Evolutionary conservation across 2,888 invertebrate species (phyloP).

Genomic region (Polyploca ridens): DNA sequence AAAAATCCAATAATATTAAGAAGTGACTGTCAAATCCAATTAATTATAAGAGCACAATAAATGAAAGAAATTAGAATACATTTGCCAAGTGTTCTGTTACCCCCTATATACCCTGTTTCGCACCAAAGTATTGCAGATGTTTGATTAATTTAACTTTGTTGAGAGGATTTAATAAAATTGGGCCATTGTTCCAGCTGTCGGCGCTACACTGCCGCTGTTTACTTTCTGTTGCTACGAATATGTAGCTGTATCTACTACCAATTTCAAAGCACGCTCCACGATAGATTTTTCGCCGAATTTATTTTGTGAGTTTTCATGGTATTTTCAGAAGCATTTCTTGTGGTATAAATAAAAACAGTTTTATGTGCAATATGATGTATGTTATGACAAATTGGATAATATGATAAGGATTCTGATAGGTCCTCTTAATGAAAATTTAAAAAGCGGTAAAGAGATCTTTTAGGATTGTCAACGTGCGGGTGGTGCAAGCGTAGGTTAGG

Average conservation of each 20-base stretch:
- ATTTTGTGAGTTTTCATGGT: no score
- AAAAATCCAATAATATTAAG: no score
- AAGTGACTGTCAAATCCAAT: background rate
- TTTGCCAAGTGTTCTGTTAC: background rate
- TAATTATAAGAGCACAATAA: background rate
- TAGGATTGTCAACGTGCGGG: no score
- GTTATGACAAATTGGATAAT: no score
- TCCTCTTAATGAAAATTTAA: no score
- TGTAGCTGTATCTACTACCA: background rate
- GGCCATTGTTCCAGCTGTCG: background rate
- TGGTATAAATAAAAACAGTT: no score
- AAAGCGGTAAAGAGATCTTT: no score
- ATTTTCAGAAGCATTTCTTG: no score
- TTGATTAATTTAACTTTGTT: conserved; percentile 35
- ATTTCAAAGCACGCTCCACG: background rate
- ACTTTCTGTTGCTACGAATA: background rate
- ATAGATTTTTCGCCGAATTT: background rate
- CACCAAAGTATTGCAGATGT: conserved; percentile 20
- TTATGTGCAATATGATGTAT: no score
- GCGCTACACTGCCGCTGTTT: background rate
- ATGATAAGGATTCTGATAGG: no score
- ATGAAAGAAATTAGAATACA: background rate
- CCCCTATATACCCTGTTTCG: conserved; percentile 3
- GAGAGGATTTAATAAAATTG: conserved; percentile 27
- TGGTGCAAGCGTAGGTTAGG: no score